These are phyloP conservation scores for Seriola rivoliana DNA, from an alignment of 2,113 vertebrate species.

Conservation along the genomic window DNA sequence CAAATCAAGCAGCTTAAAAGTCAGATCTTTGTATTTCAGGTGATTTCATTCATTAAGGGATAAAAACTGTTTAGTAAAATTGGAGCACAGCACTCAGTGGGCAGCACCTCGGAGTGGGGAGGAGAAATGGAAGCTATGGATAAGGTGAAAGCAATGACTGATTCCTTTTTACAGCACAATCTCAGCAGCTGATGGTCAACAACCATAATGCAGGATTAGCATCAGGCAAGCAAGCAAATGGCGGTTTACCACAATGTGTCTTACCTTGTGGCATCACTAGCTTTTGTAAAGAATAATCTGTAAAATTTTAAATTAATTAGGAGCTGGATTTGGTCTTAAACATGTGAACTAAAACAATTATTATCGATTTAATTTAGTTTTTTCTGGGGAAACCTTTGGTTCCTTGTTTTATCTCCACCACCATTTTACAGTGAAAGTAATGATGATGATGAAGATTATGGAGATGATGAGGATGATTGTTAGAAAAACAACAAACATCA, in stretches of 20 bases:
- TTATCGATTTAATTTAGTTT: background rate
- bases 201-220: conserved; percentile 45
- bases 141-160: background rate
- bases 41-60: conserved; percentile 22
- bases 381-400: conserved; percentile 43
- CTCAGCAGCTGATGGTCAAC: conserved; percentile 15
- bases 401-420: conserved; percentile 64
- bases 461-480: background rate
- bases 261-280: conserved; percentile 77
- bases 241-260: conserved; percentile 38
- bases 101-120: background rate
- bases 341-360: background rate
- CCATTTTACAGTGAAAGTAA: conserved; percentile 66
- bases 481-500: background rate
- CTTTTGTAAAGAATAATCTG: conserved; percentile 85
- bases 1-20: conserved; percentile 6
- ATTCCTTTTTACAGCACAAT: background rate
- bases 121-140: conserved; percentile 26
- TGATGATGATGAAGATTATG: conserved; percentile 25
- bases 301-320: conserved; percentile 59
- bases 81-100: background rate
- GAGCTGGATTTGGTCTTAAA: background rate
- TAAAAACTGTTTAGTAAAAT: background rate
- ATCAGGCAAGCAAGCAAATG: conserved; percentile 47
- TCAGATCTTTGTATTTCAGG: background rate